Percentiles rank a stretch among this genome's conserved stretches.
Conservation (phyloP, 2,797 vertebrate species). For the Rhynchotus rufescens region DNA sequence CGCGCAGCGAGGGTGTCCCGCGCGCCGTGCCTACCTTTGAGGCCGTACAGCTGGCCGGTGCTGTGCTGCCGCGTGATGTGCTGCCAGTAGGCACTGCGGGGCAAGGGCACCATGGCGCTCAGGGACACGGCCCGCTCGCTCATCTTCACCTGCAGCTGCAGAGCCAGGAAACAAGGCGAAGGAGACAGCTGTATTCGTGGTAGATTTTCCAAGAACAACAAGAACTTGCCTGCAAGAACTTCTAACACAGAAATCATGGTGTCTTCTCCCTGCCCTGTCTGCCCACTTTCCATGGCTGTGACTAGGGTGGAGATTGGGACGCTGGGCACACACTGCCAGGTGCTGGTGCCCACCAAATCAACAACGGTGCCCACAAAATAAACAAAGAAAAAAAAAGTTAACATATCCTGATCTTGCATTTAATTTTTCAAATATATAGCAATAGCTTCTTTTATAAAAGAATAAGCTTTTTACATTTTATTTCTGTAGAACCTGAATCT, state of each 20-base stretch:
- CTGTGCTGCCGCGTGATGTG: conserved; percentile 84
- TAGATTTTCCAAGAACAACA: neutral
- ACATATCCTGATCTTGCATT: neutral
- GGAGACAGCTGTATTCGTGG: neutral
- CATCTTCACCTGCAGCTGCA: conserved; percentile 84
- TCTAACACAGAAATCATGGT: neutral
- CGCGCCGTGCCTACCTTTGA: conserved; percentile 75
- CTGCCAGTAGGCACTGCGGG: conserved; percentile 87
- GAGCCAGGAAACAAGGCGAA: neutral
- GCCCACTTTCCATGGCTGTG: neutral
- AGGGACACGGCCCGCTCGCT: conserved; percentile 79
- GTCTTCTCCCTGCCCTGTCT: neutral
- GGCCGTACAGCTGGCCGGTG: conserved; percentile 78
- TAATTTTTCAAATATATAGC: neutral
- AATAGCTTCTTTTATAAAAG: neutral
- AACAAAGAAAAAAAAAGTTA: neutral
- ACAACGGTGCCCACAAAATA: no score
- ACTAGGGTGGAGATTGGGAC: neutral
- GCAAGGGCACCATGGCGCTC: conserved; percentile 82
- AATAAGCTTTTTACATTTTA: neutral
- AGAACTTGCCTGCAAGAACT: accelerated
- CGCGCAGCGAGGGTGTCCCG: no score
- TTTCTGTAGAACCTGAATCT: neutral
- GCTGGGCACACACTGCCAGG: accelerated
- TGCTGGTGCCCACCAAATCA: neutral